Conservation (phyloP, 2,888 invertebrate genomes). For the Metacarcinus magister region DNA sequence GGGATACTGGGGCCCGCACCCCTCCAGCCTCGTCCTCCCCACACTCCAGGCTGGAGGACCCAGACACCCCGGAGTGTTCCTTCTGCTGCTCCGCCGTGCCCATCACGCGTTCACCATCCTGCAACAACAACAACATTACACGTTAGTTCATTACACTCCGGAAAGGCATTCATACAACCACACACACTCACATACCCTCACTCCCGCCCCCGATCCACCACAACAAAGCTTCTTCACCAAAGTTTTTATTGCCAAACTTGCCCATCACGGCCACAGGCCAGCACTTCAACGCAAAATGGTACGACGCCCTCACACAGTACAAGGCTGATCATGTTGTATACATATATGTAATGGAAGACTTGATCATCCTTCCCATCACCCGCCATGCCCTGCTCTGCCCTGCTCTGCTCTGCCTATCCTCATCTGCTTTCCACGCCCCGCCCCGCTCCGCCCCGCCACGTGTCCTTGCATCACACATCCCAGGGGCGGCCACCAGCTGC, state of each 20-base stretch:
- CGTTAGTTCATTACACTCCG: not conserved
- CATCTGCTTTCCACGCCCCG: too few relatives aligned
- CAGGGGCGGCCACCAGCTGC: constrained; percentile 28
- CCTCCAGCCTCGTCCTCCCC: constrained; percentile 69
- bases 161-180: not conserved
- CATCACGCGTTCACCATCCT: constrained; percentile 74
- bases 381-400: not conserved
- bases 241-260: not conserved
- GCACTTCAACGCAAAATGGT: not conserved
- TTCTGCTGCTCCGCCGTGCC: constrained; percentile 78
- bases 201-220: not conserved
- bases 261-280: not conserved
- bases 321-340: not conserved
- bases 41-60: constrained; percentile 75
- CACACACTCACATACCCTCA: not conserved
- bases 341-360: not conserved
- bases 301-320: not conserved
- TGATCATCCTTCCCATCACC: not conserved
- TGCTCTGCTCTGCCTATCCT: not conserved
- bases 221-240: not conserved
- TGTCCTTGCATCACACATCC: not conserved
- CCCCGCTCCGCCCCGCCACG: not conserved
- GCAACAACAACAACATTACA: constrained; percentile 27
- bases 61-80: constrained; percentile 77
- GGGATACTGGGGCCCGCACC: constrained; percentile 71